Conservation (phyloP, 2,888 invertebrate genomes). For the Trimorus sp. region DNA sequence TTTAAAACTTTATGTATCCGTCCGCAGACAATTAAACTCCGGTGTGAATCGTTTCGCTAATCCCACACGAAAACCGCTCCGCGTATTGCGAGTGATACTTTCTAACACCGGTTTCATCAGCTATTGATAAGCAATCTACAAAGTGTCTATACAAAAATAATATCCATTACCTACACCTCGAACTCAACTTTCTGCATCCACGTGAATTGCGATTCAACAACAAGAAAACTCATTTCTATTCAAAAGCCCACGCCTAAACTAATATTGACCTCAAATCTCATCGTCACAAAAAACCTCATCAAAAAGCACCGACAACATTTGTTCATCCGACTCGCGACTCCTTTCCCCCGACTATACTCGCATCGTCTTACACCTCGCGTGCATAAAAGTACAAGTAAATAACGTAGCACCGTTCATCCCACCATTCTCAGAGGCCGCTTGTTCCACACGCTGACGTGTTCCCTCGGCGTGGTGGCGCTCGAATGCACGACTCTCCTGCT, state of each 20-base stretch:
- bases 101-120: conserved; percentile 4
- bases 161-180: neutral
- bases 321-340: neutral
- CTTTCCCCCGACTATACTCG: neutral
- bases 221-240: neutral
- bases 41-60: neutral
- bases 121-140: neutral
- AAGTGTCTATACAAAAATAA: neutral
- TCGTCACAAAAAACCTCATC: too few relatives aligned
- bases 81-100: neutral
- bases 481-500: conserved; percentile 72
- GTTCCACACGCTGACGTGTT: conserved; percentile 60
- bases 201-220: too few relatives aligned
- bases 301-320: too few relatives aligned
- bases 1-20: conserved; percentile 1
- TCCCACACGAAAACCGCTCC: neutral
- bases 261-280: conserved; percentile 10
- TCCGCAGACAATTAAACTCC: conserved; percentile 4
- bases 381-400: conserved; percentile 31
- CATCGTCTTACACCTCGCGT: conserved; percentile 1
- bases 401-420: conserved; percentile 63
- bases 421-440: conserved; percentile 72
- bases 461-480: conserved; percentile 46
- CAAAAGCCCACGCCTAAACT: neutral
- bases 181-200: too few relatives aligned